Percentiles rank a stretch among this genome's conserved stretches.
These are phyloP conservation scores for Machimus rusticus DNA, from an alignment of 2,888 invertebrate genomes.

Conservation along the genomic window DNA sequence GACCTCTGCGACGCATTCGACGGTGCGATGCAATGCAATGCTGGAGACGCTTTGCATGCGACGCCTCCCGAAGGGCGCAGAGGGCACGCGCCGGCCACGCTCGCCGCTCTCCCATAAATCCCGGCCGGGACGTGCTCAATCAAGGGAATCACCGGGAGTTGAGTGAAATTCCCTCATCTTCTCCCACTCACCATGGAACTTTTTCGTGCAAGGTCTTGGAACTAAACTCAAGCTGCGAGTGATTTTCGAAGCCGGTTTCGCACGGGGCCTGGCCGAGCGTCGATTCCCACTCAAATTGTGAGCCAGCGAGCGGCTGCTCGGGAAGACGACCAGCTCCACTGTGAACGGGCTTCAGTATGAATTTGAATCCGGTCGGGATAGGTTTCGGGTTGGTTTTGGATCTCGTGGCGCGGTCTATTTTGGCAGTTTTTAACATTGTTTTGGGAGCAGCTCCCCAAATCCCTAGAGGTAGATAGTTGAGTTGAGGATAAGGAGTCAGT, in stretches of 20 bases:
- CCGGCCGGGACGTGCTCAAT: neutral
- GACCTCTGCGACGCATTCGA: neutral
- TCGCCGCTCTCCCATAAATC: slow-evolving; percentile 1
- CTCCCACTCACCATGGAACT: slow-evolving; percentile 8
- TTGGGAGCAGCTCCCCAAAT: neutral
- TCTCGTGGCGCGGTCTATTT: neutral
- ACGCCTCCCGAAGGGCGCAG: neutral
- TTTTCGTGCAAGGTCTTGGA: neutral
- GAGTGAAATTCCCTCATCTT: neutral
- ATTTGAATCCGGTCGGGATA: slow-evolving; percentile 17
- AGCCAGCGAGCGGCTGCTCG: slow-evolving; percentile 7
- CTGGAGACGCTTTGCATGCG: neutral
- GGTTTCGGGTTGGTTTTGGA: neutral
- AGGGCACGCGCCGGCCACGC: slow-evolving; percentile 32
- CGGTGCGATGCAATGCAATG: neutral
- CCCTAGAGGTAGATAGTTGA: neutral
- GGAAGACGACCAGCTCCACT: neutral
- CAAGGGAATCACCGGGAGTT: neutral
- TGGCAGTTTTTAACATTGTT: neutral
- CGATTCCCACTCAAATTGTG: neutral
- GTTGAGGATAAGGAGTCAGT: neutral
- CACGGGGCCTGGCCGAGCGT: neutral
- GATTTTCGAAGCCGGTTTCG: neutral
- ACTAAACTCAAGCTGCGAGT: neutral
- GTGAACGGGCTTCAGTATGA: slow-evolving; percentile 9